Evolutionary conservation across 2,888 invertebrate genomes (phyloP), one percentile per base, ranked within the genome.

Genomic region (Leptinotarsa juncta): DNA sequence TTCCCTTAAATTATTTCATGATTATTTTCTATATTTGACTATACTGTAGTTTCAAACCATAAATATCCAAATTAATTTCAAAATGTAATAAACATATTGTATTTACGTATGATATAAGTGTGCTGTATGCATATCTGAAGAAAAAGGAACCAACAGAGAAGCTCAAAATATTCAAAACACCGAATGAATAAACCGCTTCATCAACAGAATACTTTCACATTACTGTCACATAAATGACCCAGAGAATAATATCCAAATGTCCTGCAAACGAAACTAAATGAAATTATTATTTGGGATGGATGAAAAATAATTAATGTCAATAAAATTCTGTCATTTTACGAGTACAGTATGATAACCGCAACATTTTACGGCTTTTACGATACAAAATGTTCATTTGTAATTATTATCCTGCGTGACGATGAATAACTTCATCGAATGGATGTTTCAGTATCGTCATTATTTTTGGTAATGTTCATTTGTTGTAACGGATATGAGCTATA

Each of bases 341-440:
- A 23, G 23, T 23, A 20, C 26, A 57, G 23, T 20, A 14, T 57
- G 57, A 57, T 23, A 57, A 23, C 57, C 57, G 16, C 57, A 23
- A 57, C 23, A 57, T 57, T 51, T 57, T 57, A 57, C 57, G 20
- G 57, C 57, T 23, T 57, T 57, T 57, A 57, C 23, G 20, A 23
- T 23, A 18, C 57, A 14, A 57, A 57, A 57, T 23, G 26, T 18
- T 57, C 57, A 57, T 57, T 57, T 57, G 57, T 57, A 57, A 57
- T 57, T 57, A 57, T 57, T 23, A 57, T 20, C 57, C 57, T 57
- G 57, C 57, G 23, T 57, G 57, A 23, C 57, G 57, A 57, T 57
- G 23, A 57, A 57, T 57, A 57, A 57, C 57, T 26, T 14, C 57
- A 23, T 57, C 10, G 23, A 57, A 23, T 57, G 23, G 23, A 57